phyloP scores from a whole-genome alignment of 2,113 vertebrate species.

The Pseudonaja textilis region DNA sequence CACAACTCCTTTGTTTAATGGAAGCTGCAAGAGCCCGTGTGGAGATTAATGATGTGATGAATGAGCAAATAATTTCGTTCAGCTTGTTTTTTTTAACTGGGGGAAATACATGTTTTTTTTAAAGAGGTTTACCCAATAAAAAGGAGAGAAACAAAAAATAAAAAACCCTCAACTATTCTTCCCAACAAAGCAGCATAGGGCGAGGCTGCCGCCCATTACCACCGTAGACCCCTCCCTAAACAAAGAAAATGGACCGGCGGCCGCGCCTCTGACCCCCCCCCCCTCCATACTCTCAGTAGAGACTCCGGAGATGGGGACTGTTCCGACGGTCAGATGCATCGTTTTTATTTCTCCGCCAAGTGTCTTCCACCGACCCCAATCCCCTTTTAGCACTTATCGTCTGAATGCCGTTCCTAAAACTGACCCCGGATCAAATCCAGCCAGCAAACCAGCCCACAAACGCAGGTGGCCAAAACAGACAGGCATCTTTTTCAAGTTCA shows the following conservation, averaged over 20 bases:
- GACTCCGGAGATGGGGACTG: not conserved
- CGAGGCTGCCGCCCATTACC: constrained; percentile 7
- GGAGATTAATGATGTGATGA: not conserved
- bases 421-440: not conserved
- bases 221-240: not conserved
- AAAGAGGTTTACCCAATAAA: too few species aligned
- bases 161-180: too few species aligned
- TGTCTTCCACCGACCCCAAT: not conserved
- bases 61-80: not conserved
- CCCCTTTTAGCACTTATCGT: not conserved
- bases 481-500: not conserved
- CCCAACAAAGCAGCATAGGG: constrained; percentile 10
- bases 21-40: not conserved
- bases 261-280: not conserved
- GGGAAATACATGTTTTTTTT: not conserved
- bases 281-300: not conserved
- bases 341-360: not conserved
- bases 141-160: not conserved
- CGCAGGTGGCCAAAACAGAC: not conserved
- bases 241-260: not conserved
- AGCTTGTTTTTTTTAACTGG: not conserved
- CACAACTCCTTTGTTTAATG: not conserved
- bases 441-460: not conserved
- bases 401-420: not conserved
- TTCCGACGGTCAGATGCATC: not conserved